A percentile compares a stretch with the other conserved stretches of the same genome.
phyloP scores from a whole-genome alignment of 2,113 vertebrate species.

The Axis porcinus region DNA sequence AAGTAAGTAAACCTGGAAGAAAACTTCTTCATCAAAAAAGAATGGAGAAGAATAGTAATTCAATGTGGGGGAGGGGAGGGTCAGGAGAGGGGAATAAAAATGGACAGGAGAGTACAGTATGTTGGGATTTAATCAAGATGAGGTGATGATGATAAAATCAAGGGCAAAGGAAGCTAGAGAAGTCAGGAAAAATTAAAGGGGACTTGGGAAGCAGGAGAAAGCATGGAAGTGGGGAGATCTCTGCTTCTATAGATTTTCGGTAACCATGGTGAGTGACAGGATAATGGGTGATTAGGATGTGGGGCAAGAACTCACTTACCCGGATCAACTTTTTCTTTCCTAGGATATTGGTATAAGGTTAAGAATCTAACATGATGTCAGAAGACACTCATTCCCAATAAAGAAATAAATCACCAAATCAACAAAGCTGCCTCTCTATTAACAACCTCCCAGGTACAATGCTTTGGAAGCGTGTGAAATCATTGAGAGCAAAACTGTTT shows the following conservation, averaged over 20 bases:
- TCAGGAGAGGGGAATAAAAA: neutral
- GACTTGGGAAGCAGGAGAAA: neutral
- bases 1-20: neutral
- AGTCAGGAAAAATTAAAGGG: neutral
- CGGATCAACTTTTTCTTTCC: neutral
- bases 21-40: neutral
- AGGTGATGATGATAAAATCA: neutral
- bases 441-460: neutral
- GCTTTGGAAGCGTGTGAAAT: neutral
- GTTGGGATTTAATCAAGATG: neutral
- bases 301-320: neutral
- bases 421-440: neutral
- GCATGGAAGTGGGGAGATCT: neutral
- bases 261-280: slow-evolving; percentile 28
- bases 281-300: neutral
- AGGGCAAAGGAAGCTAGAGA: neutral
- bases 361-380: neutral
- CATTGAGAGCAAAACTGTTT: neutral
- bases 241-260: neutral
- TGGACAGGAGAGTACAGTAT: neutral
- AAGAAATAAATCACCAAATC: neutral
- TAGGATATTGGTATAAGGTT: neutral
- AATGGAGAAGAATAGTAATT: neutral
- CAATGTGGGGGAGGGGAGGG: neutral
- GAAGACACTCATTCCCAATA: neutral